phyloP scores from a whole-genome alignment of 1,140 invertebrate genomes.

The Vanessa atalanta region DNA sequence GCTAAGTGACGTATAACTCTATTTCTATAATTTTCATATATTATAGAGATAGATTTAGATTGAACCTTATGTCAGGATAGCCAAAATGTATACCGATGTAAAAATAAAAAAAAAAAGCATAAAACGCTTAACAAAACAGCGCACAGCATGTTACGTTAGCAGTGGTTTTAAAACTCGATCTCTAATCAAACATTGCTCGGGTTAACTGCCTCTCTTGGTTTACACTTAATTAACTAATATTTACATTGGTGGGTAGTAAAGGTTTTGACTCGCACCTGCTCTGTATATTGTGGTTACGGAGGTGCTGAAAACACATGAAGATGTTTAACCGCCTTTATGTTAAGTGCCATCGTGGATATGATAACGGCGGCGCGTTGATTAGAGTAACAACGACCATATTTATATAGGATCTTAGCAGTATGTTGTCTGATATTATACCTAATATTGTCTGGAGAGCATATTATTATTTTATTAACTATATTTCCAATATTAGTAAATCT shows the following conservation, averaged over 20 bases:
- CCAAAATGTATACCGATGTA: not conserved
- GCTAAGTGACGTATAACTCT: too few species aligned
- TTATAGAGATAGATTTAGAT: too few species aligned
- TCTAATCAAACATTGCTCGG: conserved; percentile 63
- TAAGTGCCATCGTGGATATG: not conserved
- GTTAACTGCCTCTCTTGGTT: conserved; percentile 56
- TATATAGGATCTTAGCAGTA: not conserved
- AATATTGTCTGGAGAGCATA: too few species aligned
- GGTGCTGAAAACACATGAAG: conserved; percentile 51
- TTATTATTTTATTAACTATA: too few species aligned
- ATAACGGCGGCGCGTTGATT: not conserved
- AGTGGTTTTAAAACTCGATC: conserved; percentile 54
- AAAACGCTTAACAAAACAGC: not conserved
- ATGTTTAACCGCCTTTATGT: conserved; percentile 1
- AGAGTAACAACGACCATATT: not conserved
- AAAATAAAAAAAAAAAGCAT: not conserved
- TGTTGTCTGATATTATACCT: too few species aligned
- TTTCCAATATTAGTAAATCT: too few species aligned
- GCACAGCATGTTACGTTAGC: conserved; percentile 16
- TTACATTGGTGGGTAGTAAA: conserved; percentile 69
- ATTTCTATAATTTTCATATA: too few species aligned
- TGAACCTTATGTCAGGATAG: not conserved
- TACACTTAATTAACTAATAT: conserved; percentile 79
- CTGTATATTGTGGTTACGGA: conserved; percentile 43
- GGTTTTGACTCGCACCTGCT: conserved; percentile 65